Base-by-base conservation (phyloP, 2,888 invertebrate species). In the Nomada ferruginata region DNA sequence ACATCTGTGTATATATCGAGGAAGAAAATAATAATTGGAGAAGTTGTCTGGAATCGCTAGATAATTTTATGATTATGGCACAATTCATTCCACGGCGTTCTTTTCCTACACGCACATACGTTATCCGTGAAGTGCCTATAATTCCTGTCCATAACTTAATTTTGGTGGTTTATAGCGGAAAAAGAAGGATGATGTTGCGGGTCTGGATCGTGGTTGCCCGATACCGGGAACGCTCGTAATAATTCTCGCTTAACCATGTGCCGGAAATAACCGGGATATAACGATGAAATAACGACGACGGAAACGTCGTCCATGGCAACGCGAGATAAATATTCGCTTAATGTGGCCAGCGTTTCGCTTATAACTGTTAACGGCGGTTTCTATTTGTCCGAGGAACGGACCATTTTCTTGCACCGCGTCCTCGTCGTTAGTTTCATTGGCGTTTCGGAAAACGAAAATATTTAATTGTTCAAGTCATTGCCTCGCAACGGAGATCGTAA, bases 201-300 rank as follows among this genome's bases (percentile, higher is more conserved):
- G 68, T 61, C 52, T 71, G 76, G 42, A 72, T 61, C 65, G 73
- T 68, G 11, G 50, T 26, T 61, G 60, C 0, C 71, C 55, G 76
- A 78, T 81, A 79, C 77, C 71, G 83, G 82, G 85, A 84, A 83
- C 73, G 74, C 50, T 79, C 76, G 88, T 84, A 89, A 90, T 91
- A 89, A 91, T 88, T 91, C 90, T 90, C 86, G 79, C 78, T 91
- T 88, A 89, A 91, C 87, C 88, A 86, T 79, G 85, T 83, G 87
- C 84, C 86, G 83, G 85, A 90, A 89, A 90, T 89, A 89, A 87
- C 85, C 84, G 79, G 85, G 83, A 89, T 91, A 90, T 91, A 92
- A 90, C 89, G 89, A 89, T 88, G 85, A 90, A 91, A 91, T 90
- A 91, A 91, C 89, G 89, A 91, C 87, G 90, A 91, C 87, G 90